Evolutionary conservation across 1,140 invertebrate species (phyloP), one percentile per base, ranked within the genome.

Genomic region (Penaeus chinensis): DNA sequence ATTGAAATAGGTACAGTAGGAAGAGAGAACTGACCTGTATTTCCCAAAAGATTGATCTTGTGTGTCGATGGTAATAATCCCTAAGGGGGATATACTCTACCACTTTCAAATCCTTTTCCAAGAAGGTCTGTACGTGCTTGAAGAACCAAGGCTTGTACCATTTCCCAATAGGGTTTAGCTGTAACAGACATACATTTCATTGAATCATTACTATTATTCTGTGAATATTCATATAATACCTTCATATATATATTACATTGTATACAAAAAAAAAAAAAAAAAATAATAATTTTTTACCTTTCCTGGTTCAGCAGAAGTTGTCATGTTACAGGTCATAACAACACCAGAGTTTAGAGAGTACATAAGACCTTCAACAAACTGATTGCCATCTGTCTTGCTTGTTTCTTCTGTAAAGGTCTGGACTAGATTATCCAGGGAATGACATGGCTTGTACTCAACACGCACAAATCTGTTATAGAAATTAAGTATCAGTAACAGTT

Each of bases 131-230:
- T 0, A 96, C 96, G 92, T 97, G 96, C 76, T 94, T 95, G 93
- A 95, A 97, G 92, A 97, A 97, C 96, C 96, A 97, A 11, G 96
- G 95, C 89, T 96, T 96, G 91, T 96, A 95, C 94, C 95, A 97
- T 42, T 93, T 92, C 2, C 96, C 95, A 87, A 97, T 96, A 13
- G 92, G 91, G 91, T 97, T 97, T 0, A 96, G 91, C 92, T 94
- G 90, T 47, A 90, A 84, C 66, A 81, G 87, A 84, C 71, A 69
- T 90, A 47, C 22, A 76, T 37, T 62, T 32, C 5, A 78, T 62
- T 62, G 42, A 60, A 24, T 84, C 24, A 47, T 78, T 89, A 24
- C 61, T 69, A 87, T 87, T n/a, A 24, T 71, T 2, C 18, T 54
- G 10, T 54, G 54, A 54, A 16, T 54, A 13, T 13, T 54, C 54